A percentile compares a stretch with the other conserved stretches of the same genome.
These are phyloP conservation scores for Drosophila ogumai DNA, from an alignment of 1,140 invertebrate genomes.

Conservation along the genomic window DNA sequence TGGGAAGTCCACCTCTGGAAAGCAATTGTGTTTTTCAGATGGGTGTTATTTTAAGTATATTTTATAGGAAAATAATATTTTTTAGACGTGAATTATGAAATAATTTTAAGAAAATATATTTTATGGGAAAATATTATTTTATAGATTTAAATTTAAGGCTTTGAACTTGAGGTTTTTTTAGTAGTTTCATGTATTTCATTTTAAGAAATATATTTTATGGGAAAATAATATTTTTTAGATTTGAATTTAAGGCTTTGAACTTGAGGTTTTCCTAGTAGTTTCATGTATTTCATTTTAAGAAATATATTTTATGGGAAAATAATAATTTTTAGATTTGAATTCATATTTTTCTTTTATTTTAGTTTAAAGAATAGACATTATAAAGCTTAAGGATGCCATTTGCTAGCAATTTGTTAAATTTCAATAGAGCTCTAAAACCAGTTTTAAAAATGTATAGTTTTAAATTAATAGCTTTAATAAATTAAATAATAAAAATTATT, in stretches of 20 bases:
- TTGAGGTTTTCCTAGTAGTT: neutral
- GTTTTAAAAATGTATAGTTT: no score
- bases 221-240: neutral
- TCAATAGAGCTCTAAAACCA: no score
- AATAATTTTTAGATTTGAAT: no score
- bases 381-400: no score
- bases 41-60: neutral
- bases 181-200: neutral
- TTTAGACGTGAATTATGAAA: no score
- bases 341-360: no score
- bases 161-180: neutral
- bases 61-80: neutral
- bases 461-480: no score
- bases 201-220: neutral
- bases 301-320: no score
- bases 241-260: neutral
- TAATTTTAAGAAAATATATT: neutral
- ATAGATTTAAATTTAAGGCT: neutral
- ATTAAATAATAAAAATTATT: no score
- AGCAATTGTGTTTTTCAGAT: neutral
- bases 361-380: no score
- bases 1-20: neutral
- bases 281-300: no score
- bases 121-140: neutral
- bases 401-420: neutral